Evolutionary conservation across 2,113 vertebrate genomes (phyloP), one percentile per base, ranked within the genome.

Genomic region (Laticauda laticaudata): DNA sequence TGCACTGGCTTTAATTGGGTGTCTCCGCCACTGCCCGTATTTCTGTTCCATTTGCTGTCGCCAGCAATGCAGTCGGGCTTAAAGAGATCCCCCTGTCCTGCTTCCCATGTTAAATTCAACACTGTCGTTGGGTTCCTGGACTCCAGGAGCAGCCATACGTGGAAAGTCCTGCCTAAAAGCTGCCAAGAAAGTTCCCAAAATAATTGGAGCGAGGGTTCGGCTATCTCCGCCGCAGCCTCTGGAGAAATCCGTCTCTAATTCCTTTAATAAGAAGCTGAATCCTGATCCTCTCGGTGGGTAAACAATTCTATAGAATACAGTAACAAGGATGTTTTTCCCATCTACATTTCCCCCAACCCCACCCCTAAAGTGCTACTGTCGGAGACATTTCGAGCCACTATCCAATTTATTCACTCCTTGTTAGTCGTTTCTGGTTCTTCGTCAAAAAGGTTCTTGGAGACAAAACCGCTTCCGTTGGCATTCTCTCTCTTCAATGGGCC

Each of bases 401-500:
- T 45, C 14, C 85, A 88, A n/a, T 85, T 95, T 91, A 97, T 57
- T 97, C 92, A 0, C 34, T 91, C 96, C 51, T 3, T 89, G 45
- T 23, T 88, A 34, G 0, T 86, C 57, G 64, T 56, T 92, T 95
- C 91, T 86, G 91, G 64, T n/a, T 94, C 92, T 48, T 45, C 20
- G 14, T 3, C 90, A 86, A 92, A 1, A 86, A 61, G 39, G 20
- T 9, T 91, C 86, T 92, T 94, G 51, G 88, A 94, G 21, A 88
- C 21, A 18, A 92, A 75, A 12, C 48, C 18, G n/a, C 57, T 95
- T 93, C 94, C 95, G 9, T 95, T 95, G 29, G 26, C n/a, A 45
- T 93, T 95, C 87, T 96, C 59, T 48, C 95, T 94, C 88, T 3
- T 94, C 43, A 93, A 86, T 6, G 93, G 92, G 5, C 5, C 34